Base-by-base conservation (phyloP, 2,797 vertebrate species). In the Myoxocephalus aenaeus region DNA sequence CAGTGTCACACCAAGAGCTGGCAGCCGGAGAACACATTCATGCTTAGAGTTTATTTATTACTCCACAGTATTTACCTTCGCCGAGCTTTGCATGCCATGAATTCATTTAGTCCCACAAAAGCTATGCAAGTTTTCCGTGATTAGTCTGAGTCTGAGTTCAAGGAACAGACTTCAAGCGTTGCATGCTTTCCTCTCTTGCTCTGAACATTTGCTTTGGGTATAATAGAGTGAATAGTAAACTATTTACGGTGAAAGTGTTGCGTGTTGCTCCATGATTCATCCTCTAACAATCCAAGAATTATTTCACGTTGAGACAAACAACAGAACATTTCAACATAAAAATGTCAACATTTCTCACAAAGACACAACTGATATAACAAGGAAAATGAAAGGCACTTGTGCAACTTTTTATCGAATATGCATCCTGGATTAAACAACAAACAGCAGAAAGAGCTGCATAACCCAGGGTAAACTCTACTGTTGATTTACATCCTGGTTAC, bases 151-250 rank as follows among this genome's bases (percentile, higher is more conserved):
- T 70, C 74, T 70, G 38, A 8, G 10, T 46, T 86, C 69, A 81
- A 73, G 64, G 73, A 83, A 68, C 80, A 17, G 27, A 84, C 79
- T 75, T 80, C 36, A 76, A 72, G 84, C 70, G 68, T 63, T 80
- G 70, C 84, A 46, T 81, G 56, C 71, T 81, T 94, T 93, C 89
- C 90, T 84, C 71, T 78, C 75, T 87, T 65, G 65, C 83, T 75
- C 36, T 72, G 61, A 75, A 67, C 25, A 22, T 76, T 77, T 72
- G 67, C 86, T 67, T 63, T 1, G 36, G 12, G 59, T 63, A 20
- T 48, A 38, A 79, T 27, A 2, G 69, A 57, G 64, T 56, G 50
- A 38, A 73, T 65, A 70, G 61, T 61, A 51, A 79, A 57, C 57
- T 22, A 29, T 64, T 77, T 61, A 76, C 71, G 70, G 77, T 64